phyloP scores from a whole-genome alignment of 2,113 vertebrate genomes.

The Spermophilus dauricus region DNA sequence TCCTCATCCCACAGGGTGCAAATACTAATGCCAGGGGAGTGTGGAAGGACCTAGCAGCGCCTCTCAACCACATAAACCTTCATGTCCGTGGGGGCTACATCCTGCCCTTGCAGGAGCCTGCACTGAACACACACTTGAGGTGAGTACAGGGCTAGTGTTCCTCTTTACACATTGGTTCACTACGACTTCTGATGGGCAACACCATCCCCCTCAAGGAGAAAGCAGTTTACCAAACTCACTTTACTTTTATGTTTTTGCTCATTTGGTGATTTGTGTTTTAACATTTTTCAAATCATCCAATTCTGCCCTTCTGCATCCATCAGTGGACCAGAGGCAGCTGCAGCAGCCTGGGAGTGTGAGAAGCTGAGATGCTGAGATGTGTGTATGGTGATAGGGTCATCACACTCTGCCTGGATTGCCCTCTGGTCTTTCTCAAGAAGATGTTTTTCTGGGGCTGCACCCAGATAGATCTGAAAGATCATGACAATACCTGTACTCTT shows the following conservation, averaged over 20 bases:
- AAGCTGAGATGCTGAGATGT: rapidly evolving
- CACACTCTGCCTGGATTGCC: background rate
- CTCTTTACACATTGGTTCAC: background rate
- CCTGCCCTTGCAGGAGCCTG: constrained; percentile 89
- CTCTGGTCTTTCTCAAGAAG: background rate
- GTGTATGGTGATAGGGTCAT: background rate
- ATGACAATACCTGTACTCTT: background rate
- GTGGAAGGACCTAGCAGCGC: constrained; percentile 66
- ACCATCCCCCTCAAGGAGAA: background rate
- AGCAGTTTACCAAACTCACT: too few relatives aligned
- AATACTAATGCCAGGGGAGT: background rate
- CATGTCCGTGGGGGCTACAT: constrained; percentile 90
- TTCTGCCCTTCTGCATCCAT: background rate
- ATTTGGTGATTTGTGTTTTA: background rate
- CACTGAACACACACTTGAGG: constrained; percentile 86
- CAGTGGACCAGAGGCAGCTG: background rate
- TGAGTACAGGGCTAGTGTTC: background rate
- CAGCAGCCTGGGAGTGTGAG: rapidly evolving
- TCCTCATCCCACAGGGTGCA: constrained; percentile 74
- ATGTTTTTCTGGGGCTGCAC: background rate
- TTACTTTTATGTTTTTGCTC: background rate
- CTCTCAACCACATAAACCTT: constrained; percentile 89
- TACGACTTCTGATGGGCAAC: rapidly evolving
- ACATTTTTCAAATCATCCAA: background rate
- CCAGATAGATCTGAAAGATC: background rate